Evolutionary conservation across 2,113 vertebrate species (phyloP).

Genomic region (Bucco capensis): DNA sequence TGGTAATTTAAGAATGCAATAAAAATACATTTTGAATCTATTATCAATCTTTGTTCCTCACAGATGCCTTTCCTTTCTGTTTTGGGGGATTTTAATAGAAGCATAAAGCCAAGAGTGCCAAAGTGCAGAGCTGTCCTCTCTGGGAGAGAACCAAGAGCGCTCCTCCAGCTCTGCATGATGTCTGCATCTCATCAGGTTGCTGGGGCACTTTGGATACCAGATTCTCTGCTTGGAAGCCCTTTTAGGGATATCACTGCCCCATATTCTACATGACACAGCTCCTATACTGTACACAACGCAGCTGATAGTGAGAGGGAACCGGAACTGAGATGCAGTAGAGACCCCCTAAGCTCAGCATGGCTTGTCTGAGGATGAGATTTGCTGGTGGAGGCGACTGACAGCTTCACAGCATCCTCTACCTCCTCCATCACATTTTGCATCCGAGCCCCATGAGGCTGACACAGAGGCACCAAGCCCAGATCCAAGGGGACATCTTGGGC

Average conservation of each 20-base stretch:
- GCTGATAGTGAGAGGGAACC: not conserved
- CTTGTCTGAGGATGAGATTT: not conserved
- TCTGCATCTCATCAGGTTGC: not conserved
- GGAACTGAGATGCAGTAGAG: not conserved
- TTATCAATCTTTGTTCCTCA: conserved; percentile 29
- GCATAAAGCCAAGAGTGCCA: not conserved
- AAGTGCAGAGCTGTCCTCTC: not conserved
- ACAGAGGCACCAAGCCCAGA: rapidly evolving
- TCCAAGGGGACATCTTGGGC: rapidly evolving
- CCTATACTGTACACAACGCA: not conserved
- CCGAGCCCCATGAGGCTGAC: not conserved
- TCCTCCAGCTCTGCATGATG: not conserved
- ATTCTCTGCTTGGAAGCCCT: not conserved
- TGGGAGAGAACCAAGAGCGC: not conserved
- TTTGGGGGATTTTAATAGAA: conserved; percentile 8
- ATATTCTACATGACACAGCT: not conserved
- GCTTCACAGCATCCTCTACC: not conserved
- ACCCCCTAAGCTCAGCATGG: not conserved
- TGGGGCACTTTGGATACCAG: not conserved
- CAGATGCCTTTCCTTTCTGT: conserved; percentile 18
- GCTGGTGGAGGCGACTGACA: not conserved
- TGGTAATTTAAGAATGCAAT: conserved; percentile 41
- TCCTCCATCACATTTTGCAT: not conserved
- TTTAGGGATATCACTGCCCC: not conserved
- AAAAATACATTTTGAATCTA: conserved; percentile 36